A percentile compares a stretch with the other conserved stretches of the same genome.
These are phyloP conservation scores for Peromyscus attwateri DNA, from an alignment of 2,797 vertebrate species.

Conservation along the genomic window DNA sequence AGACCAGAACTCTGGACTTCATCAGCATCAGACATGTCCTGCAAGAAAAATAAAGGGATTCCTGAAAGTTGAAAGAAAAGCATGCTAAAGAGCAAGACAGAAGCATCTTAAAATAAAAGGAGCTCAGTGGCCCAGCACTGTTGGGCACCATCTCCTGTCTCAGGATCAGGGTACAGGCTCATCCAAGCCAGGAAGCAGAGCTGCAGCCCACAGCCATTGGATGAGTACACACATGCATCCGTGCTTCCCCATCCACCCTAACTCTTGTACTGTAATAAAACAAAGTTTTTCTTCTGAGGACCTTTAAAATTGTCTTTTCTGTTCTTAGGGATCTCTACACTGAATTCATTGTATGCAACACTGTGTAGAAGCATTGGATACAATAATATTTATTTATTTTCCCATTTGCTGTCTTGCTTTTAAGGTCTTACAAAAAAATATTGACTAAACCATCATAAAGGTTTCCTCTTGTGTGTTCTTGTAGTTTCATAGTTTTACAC, in stretches of 20 bases:
- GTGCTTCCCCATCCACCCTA: too few relatives aligned
- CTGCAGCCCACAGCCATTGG: too few relatives aligned
- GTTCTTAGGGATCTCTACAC: background rate
- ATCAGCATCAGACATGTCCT: background rate
- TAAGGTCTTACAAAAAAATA: background rate
- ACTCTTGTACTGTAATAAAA: background rate
- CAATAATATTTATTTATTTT: background rate
- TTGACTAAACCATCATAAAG: background rate
- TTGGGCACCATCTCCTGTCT: background rate
- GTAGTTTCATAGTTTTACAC: background rate
- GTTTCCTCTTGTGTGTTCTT: background rate
- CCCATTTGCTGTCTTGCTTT: background rate
- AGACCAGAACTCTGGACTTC: background rate
- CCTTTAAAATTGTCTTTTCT: background rate
- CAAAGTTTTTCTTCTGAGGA: background rate
- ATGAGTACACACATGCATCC: background rate
- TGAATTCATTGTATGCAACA: background rate
- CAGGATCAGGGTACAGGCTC: background rate
- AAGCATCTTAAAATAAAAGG: background rate
- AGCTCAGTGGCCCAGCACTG: background rate
- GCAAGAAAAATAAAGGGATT: background rate
- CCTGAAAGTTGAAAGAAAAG: background rate
- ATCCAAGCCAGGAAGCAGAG: background rate
- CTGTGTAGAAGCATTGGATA: background rate
- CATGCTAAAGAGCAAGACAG: background rate